phyloP scores from a whole-genome alignment of 1,140 invertebrate genomes.

The Acromyrmex heyeri region DNA sequence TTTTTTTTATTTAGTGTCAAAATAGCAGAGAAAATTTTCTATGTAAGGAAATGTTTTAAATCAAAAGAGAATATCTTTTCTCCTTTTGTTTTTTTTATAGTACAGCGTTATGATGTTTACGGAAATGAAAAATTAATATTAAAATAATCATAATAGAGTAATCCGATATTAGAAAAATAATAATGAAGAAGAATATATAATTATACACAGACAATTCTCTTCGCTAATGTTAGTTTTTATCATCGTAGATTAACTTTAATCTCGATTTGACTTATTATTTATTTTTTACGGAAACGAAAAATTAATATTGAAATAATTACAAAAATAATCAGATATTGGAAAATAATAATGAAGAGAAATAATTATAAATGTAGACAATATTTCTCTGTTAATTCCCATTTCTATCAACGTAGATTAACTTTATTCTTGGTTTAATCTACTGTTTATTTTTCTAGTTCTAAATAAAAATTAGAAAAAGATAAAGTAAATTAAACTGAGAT shows the following conservation, averaged over 20 bases:
- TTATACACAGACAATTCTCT: background rate
- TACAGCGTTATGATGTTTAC: background rate
- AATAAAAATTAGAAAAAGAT: too few relatives aligned
- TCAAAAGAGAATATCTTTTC: background rate
- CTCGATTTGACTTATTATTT: too few relatives aligned
- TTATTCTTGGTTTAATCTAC: too few relatives aligned
- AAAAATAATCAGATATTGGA: background rate
- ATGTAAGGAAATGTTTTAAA: background rate
- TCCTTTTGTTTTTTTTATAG: background rate
- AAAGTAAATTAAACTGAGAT: too few relatives aligned
- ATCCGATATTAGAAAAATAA: background rate
- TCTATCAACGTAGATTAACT: too few relatives aligned
- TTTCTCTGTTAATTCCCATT: background rate
- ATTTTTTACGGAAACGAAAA: background rate
- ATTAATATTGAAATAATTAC: too few relatives aligned
- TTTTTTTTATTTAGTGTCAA: background rate
- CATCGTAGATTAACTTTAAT: too few relatives aligned
- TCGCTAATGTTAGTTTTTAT: background rate
- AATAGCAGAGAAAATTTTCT: background rate
- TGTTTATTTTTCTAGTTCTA: background rate
- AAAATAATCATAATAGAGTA: conserved; percentile 14
- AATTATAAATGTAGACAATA: background rate
- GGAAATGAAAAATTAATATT: background rate
- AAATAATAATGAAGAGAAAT: background rate
- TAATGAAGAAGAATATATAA: background rate